Conservation (phyloP, 2,113 vertebrate genomes). For the Lophochroa leadbeateri region DNA sequence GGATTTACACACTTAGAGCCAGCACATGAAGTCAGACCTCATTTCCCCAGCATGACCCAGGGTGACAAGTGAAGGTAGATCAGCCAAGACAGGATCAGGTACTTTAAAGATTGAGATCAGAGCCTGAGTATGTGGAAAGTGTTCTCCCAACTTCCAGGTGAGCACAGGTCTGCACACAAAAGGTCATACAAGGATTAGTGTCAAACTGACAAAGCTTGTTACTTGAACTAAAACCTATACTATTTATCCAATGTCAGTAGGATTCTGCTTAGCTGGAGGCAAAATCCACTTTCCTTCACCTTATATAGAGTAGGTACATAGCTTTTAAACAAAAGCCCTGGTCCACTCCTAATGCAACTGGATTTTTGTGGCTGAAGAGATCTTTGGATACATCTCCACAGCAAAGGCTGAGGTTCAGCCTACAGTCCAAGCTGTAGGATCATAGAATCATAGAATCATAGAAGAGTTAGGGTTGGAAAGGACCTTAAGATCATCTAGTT, state of each 20-base stretch:
- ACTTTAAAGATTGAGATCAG: not conserved
- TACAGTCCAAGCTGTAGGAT: not conserved
- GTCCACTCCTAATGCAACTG: not conserved
- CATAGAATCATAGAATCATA: too few relatives aligned
- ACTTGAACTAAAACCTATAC: not conserved
- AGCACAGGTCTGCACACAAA: not conserved
- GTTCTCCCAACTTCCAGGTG: not conserved
- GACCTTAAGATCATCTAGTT: too few relatives aligned
- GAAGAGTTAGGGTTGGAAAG: too few relatives aligned
- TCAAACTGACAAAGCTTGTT: not conserved
- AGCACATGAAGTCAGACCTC: not conserved
- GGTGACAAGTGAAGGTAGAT: not conserved
- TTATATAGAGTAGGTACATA: not conserved
- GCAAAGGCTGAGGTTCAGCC: not conserved
- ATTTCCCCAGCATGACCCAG: not conserved
- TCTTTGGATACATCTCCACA: not conserved
- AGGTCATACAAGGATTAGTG: not conserved
- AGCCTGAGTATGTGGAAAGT: not conserved
- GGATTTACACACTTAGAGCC: not conserved
- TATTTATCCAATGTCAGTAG: fast-evolving
- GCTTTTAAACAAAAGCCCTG: not conserved
- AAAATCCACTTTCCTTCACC: not conserved
- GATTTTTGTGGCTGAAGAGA: not conserved
- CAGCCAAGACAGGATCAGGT: not conserved
- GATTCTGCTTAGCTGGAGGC: not conserved